These are phyloP conservation scores for Scartelaos histophorus DNA, from an alignment of 2,113 vertebrate genomes.

Conservation along the genomic window DNA sequence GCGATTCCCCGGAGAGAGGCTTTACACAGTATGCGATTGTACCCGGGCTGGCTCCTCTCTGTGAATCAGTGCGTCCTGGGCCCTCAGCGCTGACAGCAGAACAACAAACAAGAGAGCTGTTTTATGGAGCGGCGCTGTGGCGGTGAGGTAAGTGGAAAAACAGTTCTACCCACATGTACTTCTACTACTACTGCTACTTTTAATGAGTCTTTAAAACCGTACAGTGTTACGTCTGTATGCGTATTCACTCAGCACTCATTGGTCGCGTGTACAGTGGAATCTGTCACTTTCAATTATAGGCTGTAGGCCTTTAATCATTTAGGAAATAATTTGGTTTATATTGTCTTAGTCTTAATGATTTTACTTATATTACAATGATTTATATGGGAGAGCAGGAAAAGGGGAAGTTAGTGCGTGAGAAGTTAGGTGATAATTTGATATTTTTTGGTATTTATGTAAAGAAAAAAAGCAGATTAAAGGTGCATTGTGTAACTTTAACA, in stretches of 20 bases:
- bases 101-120: constrained; percentile 59
- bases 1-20: neutral
- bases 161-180: constrained; percentile 53
- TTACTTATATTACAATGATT: too few relatives aligned
- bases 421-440: too few relatives aligned
- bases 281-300: constrained; percentile 8
- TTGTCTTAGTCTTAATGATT: too few relatives aligned
- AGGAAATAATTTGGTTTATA: too few relatives aligned
- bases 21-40: constrained; percentile 32
- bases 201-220: constrained; percentile 33
- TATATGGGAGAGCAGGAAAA: too few relatives aligned
- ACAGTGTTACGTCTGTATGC: constrained; percentile 17
- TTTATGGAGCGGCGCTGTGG: constrained; percentile 49
- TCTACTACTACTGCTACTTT: constrained; percentile 34
- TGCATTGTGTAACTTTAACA: too few relatives aligned
- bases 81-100: constrained; percentile 51
- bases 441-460: too few relatives aligned
- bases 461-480: too few relatives aligned
- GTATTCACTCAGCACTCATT: constrained; percentile 34
- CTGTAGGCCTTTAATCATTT: too few relatives aligned
- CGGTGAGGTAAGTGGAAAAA: constrained; percentile 73
- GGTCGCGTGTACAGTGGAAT: constrained; percentile 11
- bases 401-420: too few relatives aligned
- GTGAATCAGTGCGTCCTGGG: constrained; percentile 33
- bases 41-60: constrained; percentile 26